Percentiles rank a stretch among this genome's conserved stretches.
phyloP scores from a whole-genome alignment of 2,888 invertebrate genomes.

The Hoplodrina blanda region DNA sequence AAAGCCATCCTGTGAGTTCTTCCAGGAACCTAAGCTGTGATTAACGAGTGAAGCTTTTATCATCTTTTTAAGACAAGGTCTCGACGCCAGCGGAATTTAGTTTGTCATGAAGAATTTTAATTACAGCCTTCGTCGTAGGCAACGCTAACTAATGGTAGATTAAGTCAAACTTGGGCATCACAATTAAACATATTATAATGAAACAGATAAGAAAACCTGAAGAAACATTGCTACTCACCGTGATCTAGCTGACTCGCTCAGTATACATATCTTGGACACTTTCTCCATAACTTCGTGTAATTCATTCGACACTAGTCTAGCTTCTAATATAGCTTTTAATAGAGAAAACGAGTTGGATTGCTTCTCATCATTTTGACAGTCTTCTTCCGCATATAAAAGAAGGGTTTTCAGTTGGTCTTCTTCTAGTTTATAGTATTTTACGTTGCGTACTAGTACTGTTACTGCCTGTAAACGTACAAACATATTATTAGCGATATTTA shows the following conservation, averaged over 20 bases:
- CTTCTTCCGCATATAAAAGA: slow-evolving; percentile 96
- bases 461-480: slow-evolving; percentile 91
- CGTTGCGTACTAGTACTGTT: slow-evolving; percentile 95
- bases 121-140: no score
- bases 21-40: neutral
- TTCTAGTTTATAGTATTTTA: slow-evolving; percentile 93
- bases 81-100: no score
- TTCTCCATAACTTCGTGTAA: slow-evolving; percentile 95
- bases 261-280: slow-evolving; percentile 94
- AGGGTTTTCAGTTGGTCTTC: slow-evolving; percentile 95
- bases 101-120: no score
- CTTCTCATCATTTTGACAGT: slow-evolving; percentile 95
- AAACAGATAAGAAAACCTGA: neutral
- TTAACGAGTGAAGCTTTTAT: no score
- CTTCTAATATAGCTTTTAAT: slow-evolving; percentile 95
- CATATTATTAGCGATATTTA: no score
- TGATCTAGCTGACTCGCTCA: slow-evolving; percentile 92
- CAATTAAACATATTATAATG: neutral
- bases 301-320: slow-evolving; percentile 93
- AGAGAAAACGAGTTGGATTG: slow-evolving; percentile 97
- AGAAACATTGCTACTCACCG: slow-evolving; percentile 72
- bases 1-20: neutral
- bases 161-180: neutral
- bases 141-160: no score
- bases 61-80: no score